phyloP scores from a whole-genome alignment of 2,797 vertebrate species.

The Phoeniculus purpureus region DNA sequence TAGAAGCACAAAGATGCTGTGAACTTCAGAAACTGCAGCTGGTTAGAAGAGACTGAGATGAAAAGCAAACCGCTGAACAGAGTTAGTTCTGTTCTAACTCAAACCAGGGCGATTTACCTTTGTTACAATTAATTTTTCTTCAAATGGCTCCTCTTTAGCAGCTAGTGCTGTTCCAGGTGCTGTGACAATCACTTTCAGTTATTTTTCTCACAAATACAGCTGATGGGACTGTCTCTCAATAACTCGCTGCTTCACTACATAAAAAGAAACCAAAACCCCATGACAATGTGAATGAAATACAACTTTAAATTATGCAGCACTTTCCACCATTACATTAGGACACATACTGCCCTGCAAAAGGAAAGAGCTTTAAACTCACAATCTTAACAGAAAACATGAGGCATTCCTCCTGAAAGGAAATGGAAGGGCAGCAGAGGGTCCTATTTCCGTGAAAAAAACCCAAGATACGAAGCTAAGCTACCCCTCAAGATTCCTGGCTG shows the following conservation, averaged over 20 bases:
- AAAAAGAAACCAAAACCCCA: neutral
- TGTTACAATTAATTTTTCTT: neutral
- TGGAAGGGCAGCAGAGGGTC: neutral
- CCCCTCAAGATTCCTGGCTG: rapidly evolving
- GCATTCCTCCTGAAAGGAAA: neutral
- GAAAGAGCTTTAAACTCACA: neutral
- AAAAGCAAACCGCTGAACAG: too few relatives aligned
- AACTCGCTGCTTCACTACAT: constrained; percentile 72
- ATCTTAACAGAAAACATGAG: rapidly evolving
- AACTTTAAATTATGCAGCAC: neutral
- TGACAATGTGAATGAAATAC: neutral
- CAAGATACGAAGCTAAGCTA: neutral
- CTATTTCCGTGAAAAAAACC: neutral
- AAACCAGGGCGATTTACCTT: neutral
- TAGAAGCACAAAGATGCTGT: too few relatives aligned
- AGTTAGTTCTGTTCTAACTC: too few relatives aligned
- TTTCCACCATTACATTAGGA: neutral
- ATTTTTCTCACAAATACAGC: constrained; percentile 45
- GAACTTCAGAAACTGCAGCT: too few relatives aligned
- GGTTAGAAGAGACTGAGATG: too few relatives aligned
- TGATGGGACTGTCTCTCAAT: constrained; percentile 67
- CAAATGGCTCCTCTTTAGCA: neutral
- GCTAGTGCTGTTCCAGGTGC: constrained; percentile 2
- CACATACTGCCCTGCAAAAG: rapidly evolving
- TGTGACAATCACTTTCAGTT: constrained; percentile 60